Evolutionary conservation across 2,888 invertebrate genomes (phyloP).

Genomic region (Tetropium fuscum): DNA sequence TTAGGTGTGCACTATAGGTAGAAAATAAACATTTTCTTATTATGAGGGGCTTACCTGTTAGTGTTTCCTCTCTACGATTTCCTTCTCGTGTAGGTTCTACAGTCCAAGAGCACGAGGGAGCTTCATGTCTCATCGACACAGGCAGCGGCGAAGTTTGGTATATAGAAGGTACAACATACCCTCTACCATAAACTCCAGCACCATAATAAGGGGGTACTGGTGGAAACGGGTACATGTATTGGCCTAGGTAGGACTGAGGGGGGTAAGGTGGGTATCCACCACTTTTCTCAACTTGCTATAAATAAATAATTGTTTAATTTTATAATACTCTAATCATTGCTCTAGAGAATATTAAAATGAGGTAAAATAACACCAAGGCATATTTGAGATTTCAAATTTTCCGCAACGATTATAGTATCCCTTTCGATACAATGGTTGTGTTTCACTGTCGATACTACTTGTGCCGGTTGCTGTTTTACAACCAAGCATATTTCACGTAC

Average conservation of each 20-base stretch:
- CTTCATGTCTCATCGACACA: slow-evolving; percentile 63
- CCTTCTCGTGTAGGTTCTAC: slow-evolving; percentile 60
- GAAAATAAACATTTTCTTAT: no score
- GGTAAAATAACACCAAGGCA: no score
- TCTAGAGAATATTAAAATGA: no score
- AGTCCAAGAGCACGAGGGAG: slow-evolving; percentile 70
- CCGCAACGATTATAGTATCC: no score
- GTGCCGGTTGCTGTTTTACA: no score
- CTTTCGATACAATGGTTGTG: no score
- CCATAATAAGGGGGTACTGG: slow-evolving; percentile 59
- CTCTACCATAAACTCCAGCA: slow-evolving; percentile 51
- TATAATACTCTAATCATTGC: no score
- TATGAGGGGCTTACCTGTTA: slow-evolving; percentile 70
- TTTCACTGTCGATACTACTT: no score
- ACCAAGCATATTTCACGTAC: no score
- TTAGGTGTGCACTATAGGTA: no score
- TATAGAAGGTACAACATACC: slow-evolving; percentile 58
- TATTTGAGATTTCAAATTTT: no score
- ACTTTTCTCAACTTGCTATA: slow-evolving; percentile 56
- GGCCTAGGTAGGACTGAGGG: slow-evolving; percentile 65
- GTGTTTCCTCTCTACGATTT: slow-evolving; percentile 71
- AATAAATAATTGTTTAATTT: no score
- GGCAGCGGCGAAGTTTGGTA: slow-evolving; percentile 64
- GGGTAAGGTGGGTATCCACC: slow-evolving; percentile 39
- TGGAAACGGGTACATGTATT: slow-evolving; percentile 62